Conservation (phyloP, 2,797 vertebrate species). For the Xiphorhynchus erythropygius region DNA sequence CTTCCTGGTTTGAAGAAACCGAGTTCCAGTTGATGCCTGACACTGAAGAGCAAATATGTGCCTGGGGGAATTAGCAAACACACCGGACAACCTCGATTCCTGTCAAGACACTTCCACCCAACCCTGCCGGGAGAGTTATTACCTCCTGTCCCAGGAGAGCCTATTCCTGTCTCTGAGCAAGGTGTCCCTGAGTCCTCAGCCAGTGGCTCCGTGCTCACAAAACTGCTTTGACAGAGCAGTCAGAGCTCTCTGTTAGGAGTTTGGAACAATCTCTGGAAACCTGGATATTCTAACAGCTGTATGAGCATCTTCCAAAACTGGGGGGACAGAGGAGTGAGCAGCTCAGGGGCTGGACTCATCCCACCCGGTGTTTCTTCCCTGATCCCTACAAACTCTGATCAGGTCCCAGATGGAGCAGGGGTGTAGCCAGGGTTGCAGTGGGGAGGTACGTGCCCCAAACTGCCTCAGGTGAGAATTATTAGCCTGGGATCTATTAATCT, state of each 20-base stretch:
- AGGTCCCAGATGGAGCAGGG: neutral
- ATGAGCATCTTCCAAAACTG: neutral
- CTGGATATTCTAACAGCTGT: neutral
- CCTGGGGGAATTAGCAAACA: neutral
- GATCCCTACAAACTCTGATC: rapidly evolving
- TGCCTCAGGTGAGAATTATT: neutral
- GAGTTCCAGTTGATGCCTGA: neutral
- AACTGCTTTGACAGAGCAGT: neutral
- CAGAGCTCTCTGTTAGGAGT: neutral
- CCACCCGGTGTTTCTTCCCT: neutral
- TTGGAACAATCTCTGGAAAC: neutral
- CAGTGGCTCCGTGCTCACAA: neutral
- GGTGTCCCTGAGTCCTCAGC: neutral
- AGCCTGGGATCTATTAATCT: neutral
- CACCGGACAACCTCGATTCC: neutral
- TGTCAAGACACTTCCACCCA: neutral
- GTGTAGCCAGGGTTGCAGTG: neutral
- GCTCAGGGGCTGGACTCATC: neutral
- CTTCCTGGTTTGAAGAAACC: neutral
- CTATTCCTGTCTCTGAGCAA: neutral
- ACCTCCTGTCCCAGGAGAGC: neutral
- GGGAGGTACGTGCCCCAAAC: neutral
- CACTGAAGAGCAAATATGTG: neutral
- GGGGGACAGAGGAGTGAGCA: neutral
- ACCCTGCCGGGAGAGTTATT: neutral